Conservation (phyloP, 2,113 vertebrate species). For the Sinocyclocheilus maitianheensis region DNA sequence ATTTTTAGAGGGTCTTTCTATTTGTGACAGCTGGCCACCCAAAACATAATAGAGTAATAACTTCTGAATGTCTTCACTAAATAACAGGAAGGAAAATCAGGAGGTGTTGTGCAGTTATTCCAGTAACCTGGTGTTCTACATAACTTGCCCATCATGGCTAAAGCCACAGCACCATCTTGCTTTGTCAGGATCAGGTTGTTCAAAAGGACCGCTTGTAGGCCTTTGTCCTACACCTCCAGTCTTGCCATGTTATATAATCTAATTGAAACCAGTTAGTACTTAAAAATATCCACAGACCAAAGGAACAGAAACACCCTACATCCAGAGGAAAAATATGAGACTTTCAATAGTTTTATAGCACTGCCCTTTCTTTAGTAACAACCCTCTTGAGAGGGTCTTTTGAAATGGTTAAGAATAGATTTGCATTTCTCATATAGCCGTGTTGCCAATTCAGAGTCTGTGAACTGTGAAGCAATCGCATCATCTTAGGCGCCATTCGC, state of each 20-base stretch:
- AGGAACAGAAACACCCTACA: slow-evolving; percentile 9
- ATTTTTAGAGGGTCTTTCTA: slow-evolving; percentile 31
- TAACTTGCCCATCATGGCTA: not conserved
- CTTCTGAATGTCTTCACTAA: slow-evolving; percentile 14
- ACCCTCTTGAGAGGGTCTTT: not conserved
- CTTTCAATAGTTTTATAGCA: not conserved
- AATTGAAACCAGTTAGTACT: slow-evolving; percentile 49
- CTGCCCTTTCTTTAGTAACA: not conserved
- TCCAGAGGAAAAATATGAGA: not conserved
- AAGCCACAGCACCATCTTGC: not conserved
- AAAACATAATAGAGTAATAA: slow-evolving; percentile 25
- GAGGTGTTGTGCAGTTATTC: not conserved
- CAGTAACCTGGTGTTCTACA: not conserved
- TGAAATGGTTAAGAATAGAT: not conserved
- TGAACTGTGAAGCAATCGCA: not conserved
- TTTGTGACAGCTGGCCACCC: slow-evolving; percentile 13
- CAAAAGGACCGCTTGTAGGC: not conserved
- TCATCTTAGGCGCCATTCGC: not conserved
- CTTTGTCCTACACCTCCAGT: not conserved
- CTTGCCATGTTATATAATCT: slow-evolving; percentile 44
- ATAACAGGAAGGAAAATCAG: slow-evolving; percentile 22
- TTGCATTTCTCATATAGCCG: not conserved
- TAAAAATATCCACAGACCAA: slow-evolving; percentile 38
- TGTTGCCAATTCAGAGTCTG: slow-evolving; percentile 18
- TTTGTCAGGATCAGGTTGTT: slow-evolving; percentile 32